phyloP scores from a whole-genome alignment of 2,797 vertebrate species.

The Poeciliopsis presidionis region DNA sequence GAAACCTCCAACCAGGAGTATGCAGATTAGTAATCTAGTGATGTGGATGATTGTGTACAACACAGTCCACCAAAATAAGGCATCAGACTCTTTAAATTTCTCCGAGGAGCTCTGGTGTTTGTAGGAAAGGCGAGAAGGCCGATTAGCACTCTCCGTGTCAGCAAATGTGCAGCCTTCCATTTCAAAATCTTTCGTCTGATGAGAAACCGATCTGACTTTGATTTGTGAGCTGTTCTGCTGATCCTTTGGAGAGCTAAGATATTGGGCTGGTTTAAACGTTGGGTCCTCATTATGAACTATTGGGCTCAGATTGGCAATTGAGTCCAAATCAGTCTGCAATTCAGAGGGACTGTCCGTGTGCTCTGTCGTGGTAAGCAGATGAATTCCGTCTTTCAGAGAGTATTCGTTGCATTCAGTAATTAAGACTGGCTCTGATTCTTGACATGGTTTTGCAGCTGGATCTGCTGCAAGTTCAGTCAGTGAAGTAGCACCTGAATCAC shows the following conservation, averaged over 20 bases:
- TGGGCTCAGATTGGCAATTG: slow-evolving; percentile 27
- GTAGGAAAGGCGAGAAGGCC: slow-evolving; percentile 5
- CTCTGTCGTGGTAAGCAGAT: slow-evolving; percentile 2
- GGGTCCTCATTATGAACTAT: slow-evolving; percentile 7
- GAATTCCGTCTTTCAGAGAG: slow-evolving; percentile 13
- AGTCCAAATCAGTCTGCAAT: slow-evolving; percentile 23
- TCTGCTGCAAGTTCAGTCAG: slow-evolving; percentile 34
- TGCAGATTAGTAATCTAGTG: slow-evolving; percentile 80
- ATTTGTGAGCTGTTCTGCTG: slow-evolving; percentile 43
- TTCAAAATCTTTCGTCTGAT: slow-evolving; percentile 31
- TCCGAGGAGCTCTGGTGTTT: slow-evolving; percentile 37
- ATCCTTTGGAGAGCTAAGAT: slow-evolving; percentile 24
- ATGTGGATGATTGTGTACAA: slow-evolving; percentile 76
- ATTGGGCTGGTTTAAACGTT: slow-evolving; percentile 19
- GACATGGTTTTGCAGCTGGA: slow-evolving; percentile 14
- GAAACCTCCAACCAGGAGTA: slow-evolving; percentile 85
- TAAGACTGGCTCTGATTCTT: slow-evolving; percentile 13
- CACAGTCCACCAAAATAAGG: slow-evolving; percentile 63
- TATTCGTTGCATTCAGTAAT: background rate
- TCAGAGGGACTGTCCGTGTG: slow-evolving; percentile 13
- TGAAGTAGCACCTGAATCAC: slow-evolving; percentile 48
- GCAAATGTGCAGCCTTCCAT: slow-evolving; percentile 17
- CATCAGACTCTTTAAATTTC: slow-evolving; percentile 58
- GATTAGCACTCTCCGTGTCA: slow-evolving; percentile 32
- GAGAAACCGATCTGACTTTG: slow-evolving; percentile 32